Base-by-base conservation (phyloP, 2,113 vertebrate genomes). In the Atrichornis clamosus region DNA sequence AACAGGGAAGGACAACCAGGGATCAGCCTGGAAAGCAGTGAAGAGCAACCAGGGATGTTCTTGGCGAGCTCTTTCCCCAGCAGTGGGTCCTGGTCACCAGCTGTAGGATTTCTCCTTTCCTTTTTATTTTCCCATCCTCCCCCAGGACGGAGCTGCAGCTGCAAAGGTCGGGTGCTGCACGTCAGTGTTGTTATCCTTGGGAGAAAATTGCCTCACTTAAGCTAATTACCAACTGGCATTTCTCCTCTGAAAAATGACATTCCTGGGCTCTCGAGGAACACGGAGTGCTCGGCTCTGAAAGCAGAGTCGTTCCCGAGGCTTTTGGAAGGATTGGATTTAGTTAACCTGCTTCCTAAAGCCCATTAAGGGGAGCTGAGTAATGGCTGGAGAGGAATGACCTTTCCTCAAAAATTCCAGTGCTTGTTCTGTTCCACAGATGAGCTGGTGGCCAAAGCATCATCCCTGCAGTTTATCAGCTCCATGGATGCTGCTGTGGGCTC, bases 181-280 rank as follows among this genome's bases (percentile, higher is more conserved):
- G 78, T 74, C 39, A 18, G 28, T 33, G 80, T 63, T 79, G 13
- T 87, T 80, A 79, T 68, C 65, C 74, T 59, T 69, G 84, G 46
- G 77, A 90, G 85, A 64, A 89, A 86, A 81, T 90, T 46, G 39
- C 52, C 85, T 84, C 82, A 56, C 69, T 94, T 91, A 60, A 87
- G 64, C 50, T 94, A 81, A 89, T 69, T 84, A 62, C 64, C 44
- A 77, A 50, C 80, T 89, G 82, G 64, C 72, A 69, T 67, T 88
- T 62, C 84, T 73, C 44, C 47, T 68, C 67, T 86, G 91, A 87
- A 82, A 92, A 78, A 68, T 68, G 30, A 46, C 75, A 27, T 67
- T 47, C 67, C 80, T 75, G 87, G 47, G 37, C 85, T 91, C 72
- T 91, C 75, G 39, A 75, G 81, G 60, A 91, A 80, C 50, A 32